phyloP scores from a whole-genome alignment of 2,888 invertebrate genomes.

The Reticulitermes lucifugus region DNA sequence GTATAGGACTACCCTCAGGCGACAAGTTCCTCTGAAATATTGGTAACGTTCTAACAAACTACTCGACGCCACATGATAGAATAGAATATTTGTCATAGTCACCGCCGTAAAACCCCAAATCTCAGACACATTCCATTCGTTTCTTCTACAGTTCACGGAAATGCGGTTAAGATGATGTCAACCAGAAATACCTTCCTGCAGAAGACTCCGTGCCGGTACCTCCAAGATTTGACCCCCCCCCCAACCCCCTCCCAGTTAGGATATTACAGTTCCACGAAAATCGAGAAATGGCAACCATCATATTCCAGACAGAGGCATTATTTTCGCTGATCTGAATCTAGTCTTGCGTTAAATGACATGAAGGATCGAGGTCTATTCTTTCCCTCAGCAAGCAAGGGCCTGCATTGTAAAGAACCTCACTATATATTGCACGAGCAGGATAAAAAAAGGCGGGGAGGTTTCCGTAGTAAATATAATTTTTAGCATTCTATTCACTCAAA shows the following conservation, averaged over 20 bases:
- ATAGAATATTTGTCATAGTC: too few relatives aligned
- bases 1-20: too few relatives aligned
- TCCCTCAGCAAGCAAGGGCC: conserved; percentile 27
- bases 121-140: too few relatives aligned
- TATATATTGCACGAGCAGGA: conserved; percentile 22
- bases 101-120: too few relatives aligned
- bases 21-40: too few relatives aligned
- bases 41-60: too few relatives aligned
- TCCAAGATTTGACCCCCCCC: not conserved
- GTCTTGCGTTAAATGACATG: conserved; percentile 48
- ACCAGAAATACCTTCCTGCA: too few relatives aligned
- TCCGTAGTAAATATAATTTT: conserved; percentile 50
- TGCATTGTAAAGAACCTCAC: conserved; percentile 45
- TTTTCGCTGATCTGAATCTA: conserved; percentile 46
- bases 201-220: not conserved
- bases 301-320: conserved; percentile 38
- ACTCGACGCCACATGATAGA: too few relatives aligned
- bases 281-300: not conserved
- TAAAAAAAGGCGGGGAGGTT: conserved; percentile 30
- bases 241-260: not conserved
- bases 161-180: too few relatives aligned
- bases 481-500: conserved; percentile 48
- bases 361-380: conserved; percentile 38
- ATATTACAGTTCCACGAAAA: not conserved
- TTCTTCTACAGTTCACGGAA: too few relatives aligned